Conservation (phyloP, 2,113 vertebrate genomes). For the Porphyrio hochstetteri region DNA sequence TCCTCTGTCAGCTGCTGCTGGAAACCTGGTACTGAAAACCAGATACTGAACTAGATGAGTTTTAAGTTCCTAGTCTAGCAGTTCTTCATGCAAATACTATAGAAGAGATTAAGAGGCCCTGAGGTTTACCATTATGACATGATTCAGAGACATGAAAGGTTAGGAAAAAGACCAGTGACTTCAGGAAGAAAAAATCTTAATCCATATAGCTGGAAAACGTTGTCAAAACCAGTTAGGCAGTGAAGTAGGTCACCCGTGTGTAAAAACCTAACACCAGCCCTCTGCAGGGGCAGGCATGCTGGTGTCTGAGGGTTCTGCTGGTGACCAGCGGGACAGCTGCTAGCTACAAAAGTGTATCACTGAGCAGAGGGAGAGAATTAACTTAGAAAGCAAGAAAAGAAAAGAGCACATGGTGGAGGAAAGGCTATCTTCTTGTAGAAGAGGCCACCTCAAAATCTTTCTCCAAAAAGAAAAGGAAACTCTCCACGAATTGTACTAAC, state of each 20-base stretch:
- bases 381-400: background rate
- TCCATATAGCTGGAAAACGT: background rate
- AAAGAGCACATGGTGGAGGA: background rate
- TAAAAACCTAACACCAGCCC: background rate
- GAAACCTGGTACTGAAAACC: background rate
- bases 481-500: background rate
- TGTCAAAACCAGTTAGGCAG: background rate
- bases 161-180: background rate
- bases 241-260: slow-evolving; percentile 1
- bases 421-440: background rate
- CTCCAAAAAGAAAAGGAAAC: background rate
- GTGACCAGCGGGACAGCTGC: background rate
- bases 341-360: background rate
- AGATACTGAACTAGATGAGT: background rate
- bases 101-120: background rate
- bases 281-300: background rate
- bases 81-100: background rate
- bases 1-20: background rate
- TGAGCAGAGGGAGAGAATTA: background rate
- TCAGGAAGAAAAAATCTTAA: slow-evolving; percentile 16
- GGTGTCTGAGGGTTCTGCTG: background rate
- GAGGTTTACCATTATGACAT: background rate
- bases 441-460: background rate
- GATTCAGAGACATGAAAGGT: background rate
- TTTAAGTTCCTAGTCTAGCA: background rate